Evolutionary conservation across 2,797 vertebrate species (phyloP).

Genomic region (Jordanella pulchra): DNA sequence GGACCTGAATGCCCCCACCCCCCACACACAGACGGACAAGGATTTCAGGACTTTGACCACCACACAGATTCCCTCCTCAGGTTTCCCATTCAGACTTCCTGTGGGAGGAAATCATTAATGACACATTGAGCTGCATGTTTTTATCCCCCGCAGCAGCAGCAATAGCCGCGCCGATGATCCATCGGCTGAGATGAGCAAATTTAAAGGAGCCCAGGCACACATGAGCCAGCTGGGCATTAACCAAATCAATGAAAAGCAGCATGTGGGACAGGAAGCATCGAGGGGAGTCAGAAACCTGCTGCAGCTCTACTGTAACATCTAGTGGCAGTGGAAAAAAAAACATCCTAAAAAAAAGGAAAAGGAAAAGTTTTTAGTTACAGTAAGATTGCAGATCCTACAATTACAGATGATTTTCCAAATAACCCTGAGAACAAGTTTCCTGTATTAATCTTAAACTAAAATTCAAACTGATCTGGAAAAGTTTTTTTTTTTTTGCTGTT

Average conservation of each 20-base stretch:
- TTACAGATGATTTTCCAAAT: background rate
- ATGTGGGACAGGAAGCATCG: background rate
- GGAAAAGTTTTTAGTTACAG: background rate
- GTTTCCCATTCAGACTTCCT: constrained; percentile 57
- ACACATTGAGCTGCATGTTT: constrained; percentile 46
- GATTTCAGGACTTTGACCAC: constrained; percentile 27
- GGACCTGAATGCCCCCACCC: background rate
- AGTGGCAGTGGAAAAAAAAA: constrained; percentile 12
- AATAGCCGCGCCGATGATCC: constrained; percentile 16
- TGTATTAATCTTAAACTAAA: background rate
- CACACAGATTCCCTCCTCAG: constrained; percentile 55
- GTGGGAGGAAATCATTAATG: constrained; percentile 59
- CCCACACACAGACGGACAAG: constrained; percentile 22
- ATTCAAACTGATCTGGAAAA: background rate
- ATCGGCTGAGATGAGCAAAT: constrained; percentile 25
- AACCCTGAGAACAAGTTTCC: too few species aligned
- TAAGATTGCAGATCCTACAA: background rate
- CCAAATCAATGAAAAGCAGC: constrained; percentile 4
- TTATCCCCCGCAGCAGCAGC: constrained; percentile 15
- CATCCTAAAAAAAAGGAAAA: too few species aligned
- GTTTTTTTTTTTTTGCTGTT: background rate
- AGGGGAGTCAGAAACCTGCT: constrained; percentile 7
- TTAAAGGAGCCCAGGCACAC: background rate
- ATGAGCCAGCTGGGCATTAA: background rate
- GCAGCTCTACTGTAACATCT: constrained; percentile 28